Base-by-base conservation (phyloP, 2,888 invertebrate genomes). In the Lithophane semibrunnea region DNA sequence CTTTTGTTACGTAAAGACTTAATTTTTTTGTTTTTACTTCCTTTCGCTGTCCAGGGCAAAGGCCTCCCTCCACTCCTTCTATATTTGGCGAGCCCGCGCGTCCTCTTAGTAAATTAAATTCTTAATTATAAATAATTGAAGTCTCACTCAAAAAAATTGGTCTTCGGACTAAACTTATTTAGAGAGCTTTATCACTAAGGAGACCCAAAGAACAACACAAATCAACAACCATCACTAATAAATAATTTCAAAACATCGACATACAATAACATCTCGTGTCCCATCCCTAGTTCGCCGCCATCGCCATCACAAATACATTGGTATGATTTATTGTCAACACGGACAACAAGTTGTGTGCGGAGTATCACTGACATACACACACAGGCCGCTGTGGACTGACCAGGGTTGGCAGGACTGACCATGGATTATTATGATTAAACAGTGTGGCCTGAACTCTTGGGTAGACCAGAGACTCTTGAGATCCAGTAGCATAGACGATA, bases 261-360 rank as follows among this genome's bases (percentile, higher is more conserved):
- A 24, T 37, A 68, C 44, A 24, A 64, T 71, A 52, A 4, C 5
- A 18, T 3, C 7, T 7, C 21, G 0, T 18, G 56, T 74, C 84
- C 56, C 84, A 75, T 75, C 84, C 63, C 77, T 84, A 84, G 64
- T 9, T 5, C 7, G 77, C 80, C 79, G 80, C 92, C 95, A 94
- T 95, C 77, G 80, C 92, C 94, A 94, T 95, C 96, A 96, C 96
- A 95, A 96, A 96, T 96, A 96, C 96, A 96, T 94, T 94, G 92
- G 92, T 95, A 96, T 96, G 96, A 96, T 96, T 96, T 96, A 96
- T 96, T 92, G 93, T 94, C 92, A 94, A 96, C 96, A 95, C 94
- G 94, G 91, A 89, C 92, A 91, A 94, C 95, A 94, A 94, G 92
- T 94, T 93, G 93, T 94, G 94, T 94, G 94, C 93, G 93, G 92